Base-by-base conservation (phyloP, 2,888 invertebrate species). In the Creontiades dilutus region DNA sequence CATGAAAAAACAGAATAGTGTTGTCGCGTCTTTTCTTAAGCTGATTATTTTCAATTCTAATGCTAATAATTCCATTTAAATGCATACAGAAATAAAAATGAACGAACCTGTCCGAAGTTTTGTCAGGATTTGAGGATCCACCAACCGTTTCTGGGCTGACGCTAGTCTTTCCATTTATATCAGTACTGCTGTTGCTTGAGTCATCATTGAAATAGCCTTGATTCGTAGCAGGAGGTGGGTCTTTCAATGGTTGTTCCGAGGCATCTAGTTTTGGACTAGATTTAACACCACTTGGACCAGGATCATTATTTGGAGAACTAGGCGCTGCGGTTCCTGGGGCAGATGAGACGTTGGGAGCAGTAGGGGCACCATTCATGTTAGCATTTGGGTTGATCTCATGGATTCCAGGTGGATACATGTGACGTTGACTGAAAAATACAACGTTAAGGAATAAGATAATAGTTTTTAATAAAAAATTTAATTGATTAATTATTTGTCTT, bases 211-310 rank as follows among this genome's bases (percentile, higher is more conserved):
- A 27, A 7, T 23, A 68, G 23, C 68, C 23, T 19, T 12, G 68
- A 27, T 23, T 68, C 23, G 23, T 1, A 68, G 68, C 7, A 19
- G 68, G 5, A 7, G 9, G 23, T 5, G 23, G 7, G 13, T 68
- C 23, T 0, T 11, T 12, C 1, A 27, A 23, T 23, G 68, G 68
- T 9, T 68, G 23, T 12, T 11, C 68, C 0, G 68, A 23, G 68
- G 9, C 52, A 52, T 52, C 68, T 19, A 37, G 12, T 80, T 80
- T 28, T 19, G 78, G 0, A 27, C 78, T 11, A 46, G 28, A 68
- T 68, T 12, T 12, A n/a, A 19, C 28, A 55, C 85, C 85, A 57
- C 85, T 85, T 85, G 85, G 57, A 28, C 85, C 85, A 13, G 85
- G 85, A 48, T 23, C 81, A 27, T 82, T 27, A 11, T 61, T 13